Base-by-base conservation (phyloP, 2,113 vertebrate species). In the Pandion haliaetus region DNA sequence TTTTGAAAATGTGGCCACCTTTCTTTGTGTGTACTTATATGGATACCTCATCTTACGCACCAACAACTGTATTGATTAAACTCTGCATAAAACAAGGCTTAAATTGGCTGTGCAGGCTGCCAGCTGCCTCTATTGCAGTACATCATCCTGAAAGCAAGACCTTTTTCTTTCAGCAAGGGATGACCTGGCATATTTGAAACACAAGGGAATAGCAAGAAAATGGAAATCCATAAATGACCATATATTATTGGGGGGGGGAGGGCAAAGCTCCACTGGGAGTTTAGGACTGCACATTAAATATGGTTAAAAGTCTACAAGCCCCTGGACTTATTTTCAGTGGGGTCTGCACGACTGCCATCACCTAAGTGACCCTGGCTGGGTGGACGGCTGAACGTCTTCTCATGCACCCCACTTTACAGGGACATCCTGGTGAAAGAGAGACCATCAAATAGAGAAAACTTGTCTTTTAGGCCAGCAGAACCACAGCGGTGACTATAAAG, bases 391-490 rank as follows among this genome's bases (percentile, higher is more conserved):
- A 38, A 44, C 1, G 1, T 21, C 59, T 42, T 58, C 78, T 70
- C 1, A 2, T 21, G 31, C 25, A 49, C 13, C 6, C 1, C 0
- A 21, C 31, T 61, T 44, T 5, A 67, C 38, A 36, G 3, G 5
- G 28, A 24, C n/a, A 26, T 4, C 21, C 21, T 8, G 16, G 29
- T 26, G 47, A 49, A 49, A 12, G 1, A 17, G 11, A 50, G 14
- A 23, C 40, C 45, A 47, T 7, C 52, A 36, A 42, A 28, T 16
- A 59, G 23, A 47, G 15, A 24, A 38, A 36, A 32, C 4, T 12
- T 17, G 25, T 8, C 25, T 36, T 47, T 72, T 15, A 49, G 45
- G 40, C 34, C 25, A 59, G 66, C n/a, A 29, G 79, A 19, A 54
- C 28, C 29, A 9, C 50, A 14, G 20, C 0, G 10, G 25, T 28